Evolutionary conservation across 2,797 vertebrate genomes (phyloP), one percentile per base, ranked within the genome.

Genomic region (Ispidina lecontei): DNA sequence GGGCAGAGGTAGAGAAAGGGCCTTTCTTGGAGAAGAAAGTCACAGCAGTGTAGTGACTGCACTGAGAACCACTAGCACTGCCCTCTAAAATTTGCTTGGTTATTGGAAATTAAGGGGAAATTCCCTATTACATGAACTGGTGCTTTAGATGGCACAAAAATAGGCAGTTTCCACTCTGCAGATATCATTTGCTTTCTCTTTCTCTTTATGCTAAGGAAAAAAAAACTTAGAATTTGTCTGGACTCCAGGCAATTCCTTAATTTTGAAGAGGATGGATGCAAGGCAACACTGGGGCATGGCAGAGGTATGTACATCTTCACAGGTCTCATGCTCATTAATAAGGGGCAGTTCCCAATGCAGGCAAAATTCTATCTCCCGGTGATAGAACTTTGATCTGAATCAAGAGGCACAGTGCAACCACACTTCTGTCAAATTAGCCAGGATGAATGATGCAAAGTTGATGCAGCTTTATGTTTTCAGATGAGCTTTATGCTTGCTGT

Each of bases 381-480:
- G 31, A 63, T 49, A 84, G 49, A 67, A 84, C 88, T 78, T 70
- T 79, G 83, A 59, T 76, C 49, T 84, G 86, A 91, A 90, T 90
- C 49, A 49, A 88, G 80, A 90, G 8, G 1, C 74, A 41, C 26
- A 21, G 71, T 1, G 2, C 88, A 81, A 76, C 73, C 80, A 67
- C 90, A 76, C 74, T 88, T 78, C 90, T 91, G 90, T 91, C 93
- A 94, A 84, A 92, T 88, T 94, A 92, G 52, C 70, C 74, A 22
- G 44, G 44, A 39, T 86, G 94, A 94, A 79, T 79, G 86, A 96
- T 90, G 90, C 83, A 67, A 88, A 90, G 91, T 94, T 93, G 75
- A 86, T 91, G 88, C 88, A 90, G 77, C 77, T 94, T 91, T 93
- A 47, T 92, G 76, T 92, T 94, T 94, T 54, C 89, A 87, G 88